Evolutionary conservation across 2,888 invertebrate species (phyloP).

Genomic region (Lasioglossum vierecki): DNA sequence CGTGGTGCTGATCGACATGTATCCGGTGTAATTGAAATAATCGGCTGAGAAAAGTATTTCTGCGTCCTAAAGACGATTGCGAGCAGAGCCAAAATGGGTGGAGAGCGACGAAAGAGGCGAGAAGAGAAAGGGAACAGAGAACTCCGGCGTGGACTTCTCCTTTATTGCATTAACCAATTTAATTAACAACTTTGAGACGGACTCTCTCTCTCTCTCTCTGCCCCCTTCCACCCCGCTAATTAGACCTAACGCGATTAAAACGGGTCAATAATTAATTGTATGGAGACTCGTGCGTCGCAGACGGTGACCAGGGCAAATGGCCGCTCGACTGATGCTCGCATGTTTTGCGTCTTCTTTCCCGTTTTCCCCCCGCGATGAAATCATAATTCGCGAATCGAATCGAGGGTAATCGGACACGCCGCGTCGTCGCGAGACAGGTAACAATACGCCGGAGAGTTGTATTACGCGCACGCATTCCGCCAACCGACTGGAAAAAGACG

Average conservation of each 20-base stretch:
- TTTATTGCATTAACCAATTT: slow-evolving; percentile 79
- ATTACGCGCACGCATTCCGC: slow-evolving; percentile 58
- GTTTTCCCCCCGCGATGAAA: not conserved
- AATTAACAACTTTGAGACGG: slow-evolving; percentile 78
- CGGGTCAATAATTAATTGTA: slow-evolving; percentile 78
- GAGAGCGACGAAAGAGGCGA: slow-evolving; percentile 37
- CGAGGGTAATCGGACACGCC: slow-evolving; percentile 54
- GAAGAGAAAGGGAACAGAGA: slow-evolving; percentile 58
- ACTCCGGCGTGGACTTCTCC: slow-evolving; percentile 71
- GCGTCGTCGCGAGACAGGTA: slow-evolving; percentile 47
- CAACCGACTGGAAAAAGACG: slow-evolving; percentile 41
- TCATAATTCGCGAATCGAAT: slow-evolving; percentile 54
- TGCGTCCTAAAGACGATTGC: slow-evolving; percentile 33
- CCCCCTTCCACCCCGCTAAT: slow-evolving; percentile 67
- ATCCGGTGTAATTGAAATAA: slow-evolving; percentile 61
- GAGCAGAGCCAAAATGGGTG: not conserved
- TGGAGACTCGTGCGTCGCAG: slow-evolving; percentile 62
- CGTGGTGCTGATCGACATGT: slow-evolving; percentile 32
- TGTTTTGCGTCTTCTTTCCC: not conserved
- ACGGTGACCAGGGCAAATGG: slow-evolving; percentile 43
- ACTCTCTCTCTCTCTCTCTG: slow-evolving; percentile 63
- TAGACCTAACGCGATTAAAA: slow-evolving; percentile 79
- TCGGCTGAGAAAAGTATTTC: slow-evolving; percentile 54
- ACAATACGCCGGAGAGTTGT: slow-evolving; percentile 55
- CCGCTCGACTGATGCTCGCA: not conserved